These are phyloP conservation scores for Miltochrista miniata DNA, from an alignment of 2,888 invertebrate genomes.

Conservation along the genomic window DNA sequence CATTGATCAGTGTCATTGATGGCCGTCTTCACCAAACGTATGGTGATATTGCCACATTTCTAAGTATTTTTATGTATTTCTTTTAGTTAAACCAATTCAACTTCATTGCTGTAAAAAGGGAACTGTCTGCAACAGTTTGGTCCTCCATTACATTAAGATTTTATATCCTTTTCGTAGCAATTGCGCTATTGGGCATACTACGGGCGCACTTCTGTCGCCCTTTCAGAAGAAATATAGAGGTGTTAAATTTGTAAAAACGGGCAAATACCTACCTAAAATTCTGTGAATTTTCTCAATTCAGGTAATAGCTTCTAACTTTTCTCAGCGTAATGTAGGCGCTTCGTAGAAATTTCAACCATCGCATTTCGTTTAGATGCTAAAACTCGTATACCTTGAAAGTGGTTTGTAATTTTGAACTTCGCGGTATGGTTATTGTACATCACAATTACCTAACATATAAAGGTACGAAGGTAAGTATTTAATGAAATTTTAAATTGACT, in stretches of 20 bases:
- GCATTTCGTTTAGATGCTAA: too few species aligned
- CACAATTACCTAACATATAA: too few species aligned
- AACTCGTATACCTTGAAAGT: too few species aligned
- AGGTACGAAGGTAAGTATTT: too few species aligned
- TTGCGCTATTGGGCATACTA: neutral
- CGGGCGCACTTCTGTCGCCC: neutral
- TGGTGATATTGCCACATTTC: neutral
- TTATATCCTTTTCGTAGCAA: constrained; percentile 1
- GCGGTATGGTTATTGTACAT: too few species aligned
- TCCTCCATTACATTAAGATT: constrained; percentile 10
- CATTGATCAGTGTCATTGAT: too few species aligned
- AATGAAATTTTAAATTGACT: too few species aligned
- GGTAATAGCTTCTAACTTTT: neutral
- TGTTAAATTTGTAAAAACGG: neutral
- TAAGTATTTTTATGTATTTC: too few species aligned
- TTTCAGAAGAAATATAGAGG: neutral
- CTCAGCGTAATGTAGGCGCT: too few species aligned
- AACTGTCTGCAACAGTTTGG: neutral
- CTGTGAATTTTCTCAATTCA: neutral
- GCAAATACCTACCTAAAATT: neutral
- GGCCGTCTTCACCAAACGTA: too few species aligned
- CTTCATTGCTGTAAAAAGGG: neutral
- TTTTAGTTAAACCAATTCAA: neutral
- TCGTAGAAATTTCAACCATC: too few species aligned
- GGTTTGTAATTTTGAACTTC: too few species aligned